Conservation (phyloP, 2,797 vertebrate genomes). For the Psittacula derbiana region DNA sequence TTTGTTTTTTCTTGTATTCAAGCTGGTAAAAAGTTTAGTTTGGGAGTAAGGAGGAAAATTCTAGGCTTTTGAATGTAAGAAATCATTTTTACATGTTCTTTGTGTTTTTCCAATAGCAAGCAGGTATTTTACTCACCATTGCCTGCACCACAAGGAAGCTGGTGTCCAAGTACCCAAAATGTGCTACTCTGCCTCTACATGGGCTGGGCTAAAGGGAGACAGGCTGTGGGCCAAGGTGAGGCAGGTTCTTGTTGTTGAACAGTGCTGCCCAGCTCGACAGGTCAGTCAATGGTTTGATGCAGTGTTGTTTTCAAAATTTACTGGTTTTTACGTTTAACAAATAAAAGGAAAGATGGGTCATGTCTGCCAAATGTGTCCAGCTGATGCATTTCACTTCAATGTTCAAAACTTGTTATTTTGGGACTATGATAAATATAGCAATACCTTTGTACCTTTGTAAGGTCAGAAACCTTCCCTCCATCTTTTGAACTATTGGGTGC, state of each 20-base stretch:
- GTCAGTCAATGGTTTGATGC: neutral
- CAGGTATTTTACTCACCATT: neutral
- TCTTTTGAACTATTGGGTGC: neutral
- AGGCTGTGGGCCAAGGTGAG: neutral
- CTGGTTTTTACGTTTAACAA: neutral
- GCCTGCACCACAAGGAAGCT: neutral
- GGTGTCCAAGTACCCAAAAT: neutral
- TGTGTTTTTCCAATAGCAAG: neutral
- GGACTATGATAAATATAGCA: neutral
- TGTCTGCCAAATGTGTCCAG: accelerated
- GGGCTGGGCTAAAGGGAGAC: neutral
- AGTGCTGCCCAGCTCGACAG: neutral
- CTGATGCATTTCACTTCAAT: neutral
- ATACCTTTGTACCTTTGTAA: neutral
- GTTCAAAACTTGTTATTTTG: neutral
- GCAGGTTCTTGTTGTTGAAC: accelerated
- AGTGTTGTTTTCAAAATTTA: neutral
- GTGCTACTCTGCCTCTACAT: neutral
- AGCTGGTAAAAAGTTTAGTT: neutral
- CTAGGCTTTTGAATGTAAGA: neutral
- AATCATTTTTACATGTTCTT: neutral
- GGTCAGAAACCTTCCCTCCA: neutral
- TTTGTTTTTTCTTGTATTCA: neutral
- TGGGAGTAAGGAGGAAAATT: neutral
- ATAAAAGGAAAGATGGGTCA: neutral